phyloP scores from a whole-genome alignment of 2,113 vertebrate genomes.

The Cercopithecus mona region DNA sequence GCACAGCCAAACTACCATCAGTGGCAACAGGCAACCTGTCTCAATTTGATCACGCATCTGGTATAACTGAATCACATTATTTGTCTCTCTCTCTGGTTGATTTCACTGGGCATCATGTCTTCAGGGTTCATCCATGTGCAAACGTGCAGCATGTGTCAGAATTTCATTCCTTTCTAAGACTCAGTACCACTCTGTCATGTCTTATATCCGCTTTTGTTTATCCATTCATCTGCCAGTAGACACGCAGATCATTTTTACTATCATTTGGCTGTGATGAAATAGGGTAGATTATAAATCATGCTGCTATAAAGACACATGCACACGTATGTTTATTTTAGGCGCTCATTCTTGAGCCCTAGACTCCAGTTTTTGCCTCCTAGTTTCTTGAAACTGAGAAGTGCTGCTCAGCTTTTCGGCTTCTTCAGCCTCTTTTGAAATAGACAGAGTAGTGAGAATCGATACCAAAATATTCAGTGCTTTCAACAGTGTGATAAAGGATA shows the following conservation, averaged over 20 bases:
- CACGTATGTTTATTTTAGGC: no score
- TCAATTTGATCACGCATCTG: neutral
- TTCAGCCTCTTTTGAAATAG: neutral
- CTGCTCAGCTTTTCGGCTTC: neutral
- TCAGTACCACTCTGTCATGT: neutral
- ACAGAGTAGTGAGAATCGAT: no score
- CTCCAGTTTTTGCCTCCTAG: neutral
- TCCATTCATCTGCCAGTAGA: neutral
- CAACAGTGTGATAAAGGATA: neutral
- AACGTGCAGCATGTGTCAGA: neutral
- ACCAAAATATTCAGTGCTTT: neutral
- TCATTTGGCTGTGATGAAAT: neutral
- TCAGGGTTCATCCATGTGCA: neutral
- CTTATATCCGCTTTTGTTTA: neutral
- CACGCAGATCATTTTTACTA: neutral
- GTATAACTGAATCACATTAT: neutral
- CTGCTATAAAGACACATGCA: no score
- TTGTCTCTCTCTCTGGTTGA: neutral
- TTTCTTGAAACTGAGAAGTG: neutral
- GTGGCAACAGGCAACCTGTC: neutral
- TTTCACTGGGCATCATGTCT: neutral
- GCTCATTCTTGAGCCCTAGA: neutral
- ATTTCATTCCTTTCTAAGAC: neutral
- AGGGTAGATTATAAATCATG: no score
- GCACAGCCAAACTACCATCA: no score